Evolutionary conservation across 2,888 invertebrate species (phyloP), one percentile per base, ranked within the genome.

Genomic region (Cremastobaeus sp.): DNA sequence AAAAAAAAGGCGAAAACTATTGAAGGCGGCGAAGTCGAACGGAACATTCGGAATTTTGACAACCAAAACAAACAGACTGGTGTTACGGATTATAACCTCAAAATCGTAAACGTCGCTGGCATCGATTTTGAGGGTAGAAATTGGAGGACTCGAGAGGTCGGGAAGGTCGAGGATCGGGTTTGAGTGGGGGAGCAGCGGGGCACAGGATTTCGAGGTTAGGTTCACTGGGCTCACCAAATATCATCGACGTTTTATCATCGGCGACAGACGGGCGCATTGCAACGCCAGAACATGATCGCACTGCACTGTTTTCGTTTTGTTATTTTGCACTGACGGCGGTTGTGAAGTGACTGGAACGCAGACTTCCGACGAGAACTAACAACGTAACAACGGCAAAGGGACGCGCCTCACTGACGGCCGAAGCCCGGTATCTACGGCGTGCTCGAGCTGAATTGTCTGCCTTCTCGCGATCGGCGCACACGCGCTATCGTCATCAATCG

Each of bases 211-310:
- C 39, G 32, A 32, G 54, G 52, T 60, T 52, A 62, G 52, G 62
- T 39, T 17, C n/a, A n/a, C 43, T 35, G 21, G 43, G 84, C 86
- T 87, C 79, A 87, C 87, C 86, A 84, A 85, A 78, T 84, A 85
- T 81, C 86, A 86, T 86, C 81, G 83, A 86, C 84, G 83, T 78
- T 80, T 83, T 85, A 84, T 85, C 83, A 85, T 85, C 83, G 82
- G 83, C 82, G 79, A 78, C 21, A 12, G 45, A 79, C 80, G 76
- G 48, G 79, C 78, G 82, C 80, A 81, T 82, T 79, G 81, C 82
- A 80, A 79, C 80, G 43, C 50, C 43, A 79, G 37, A 25, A 47
- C 66, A 68, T 73, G 11, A 21, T 54, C 60, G 62, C 45, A 28
- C 54, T 47, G 47, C 37, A 32, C 55, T 34, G 55, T 62, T 70